A percentile compares a stretch with the other conserved stretches of the same genome.
Conservation (phyloP, 2,113 vertebrate species). For the Phodopus roborovskii region DNA sequence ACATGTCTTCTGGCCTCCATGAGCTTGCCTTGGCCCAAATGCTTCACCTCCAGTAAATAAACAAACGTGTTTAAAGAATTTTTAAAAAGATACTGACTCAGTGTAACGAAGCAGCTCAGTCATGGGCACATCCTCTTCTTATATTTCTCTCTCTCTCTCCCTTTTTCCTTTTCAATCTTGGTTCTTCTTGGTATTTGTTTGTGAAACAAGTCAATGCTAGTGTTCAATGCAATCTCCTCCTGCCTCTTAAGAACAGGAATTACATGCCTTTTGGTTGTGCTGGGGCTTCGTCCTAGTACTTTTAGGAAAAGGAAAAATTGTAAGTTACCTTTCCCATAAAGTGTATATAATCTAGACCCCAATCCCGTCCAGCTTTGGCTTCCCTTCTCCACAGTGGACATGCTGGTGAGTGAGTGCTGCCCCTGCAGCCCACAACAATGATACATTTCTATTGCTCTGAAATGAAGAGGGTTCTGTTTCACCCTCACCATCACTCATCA, state of each 20-base stretch:
- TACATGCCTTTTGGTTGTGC: not conserved
- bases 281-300: not conserved
- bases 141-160: not conserved
- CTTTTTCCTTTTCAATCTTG: not conserved
- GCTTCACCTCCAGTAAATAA: too few species aligned
- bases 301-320: not conserved
- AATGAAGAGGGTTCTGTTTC: constrained; percentile 40
- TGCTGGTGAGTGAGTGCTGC: not conserved
- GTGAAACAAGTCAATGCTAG: not conserved
- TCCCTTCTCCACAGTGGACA: not conserved
- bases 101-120: not conserved
- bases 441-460: constrained; percentile 31
- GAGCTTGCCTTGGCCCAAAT: not conserved
- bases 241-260: not conserved
- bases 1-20: not conserved
- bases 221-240: not conserved
- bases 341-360: not conserved
- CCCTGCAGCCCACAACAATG: not conserved
- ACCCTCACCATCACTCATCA: not conserved
- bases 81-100: not conserved
- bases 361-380: not conserved
- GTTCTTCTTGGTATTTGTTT: not conserved
- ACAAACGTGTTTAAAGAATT: not conserved
- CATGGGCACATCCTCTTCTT: not conserved
- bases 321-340: not conserved